phyloP scores from a whole-genome alignment of 2,797 vertebrate species.

The Spea hammondii region DNA sequence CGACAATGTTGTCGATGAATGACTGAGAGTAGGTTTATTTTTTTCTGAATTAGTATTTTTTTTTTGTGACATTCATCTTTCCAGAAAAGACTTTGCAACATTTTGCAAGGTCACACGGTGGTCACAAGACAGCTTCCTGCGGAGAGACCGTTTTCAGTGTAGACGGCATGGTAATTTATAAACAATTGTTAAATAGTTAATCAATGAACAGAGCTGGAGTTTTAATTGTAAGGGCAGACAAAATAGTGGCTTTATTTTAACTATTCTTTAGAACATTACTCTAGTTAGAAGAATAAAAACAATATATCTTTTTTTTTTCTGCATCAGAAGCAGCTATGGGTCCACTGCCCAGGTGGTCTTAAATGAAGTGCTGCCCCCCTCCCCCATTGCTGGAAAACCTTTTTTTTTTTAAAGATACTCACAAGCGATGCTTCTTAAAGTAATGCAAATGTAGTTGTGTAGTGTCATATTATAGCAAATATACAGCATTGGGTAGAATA shows the following conservation, averaged over 20 bases:
- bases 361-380: no score
- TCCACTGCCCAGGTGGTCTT: neutral
- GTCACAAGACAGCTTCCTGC: constrained; percentile 40
- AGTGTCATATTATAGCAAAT: no score
- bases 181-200: constrained; percentile 29
- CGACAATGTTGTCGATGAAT: no score
- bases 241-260: constrained; percentile 21
- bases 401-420: no score
- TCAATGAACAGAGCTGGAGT: constrained; percentile 16
- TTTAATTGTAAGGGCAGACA: neutral
- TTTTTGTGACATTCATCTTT: neutral
- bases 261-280: constrained; percentile 16
- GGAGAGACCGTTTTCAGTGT: constrained; percentile 26
- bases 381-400: no score
- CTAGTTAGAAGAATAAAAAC: constrained; percentile 24
- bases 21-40: neutral
- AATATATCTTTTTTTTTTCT: neutral
- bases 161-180: constrained; percentile 25
- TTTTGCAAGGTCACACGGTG: constrained; percentile 37
- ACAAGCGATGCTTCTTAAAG: no score
- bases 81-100: neutral
- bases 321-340: neutral
- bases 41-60: neutral
- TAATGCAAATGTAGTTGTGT: no score
- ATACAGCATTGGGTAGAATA: no score